Conservation (phyloP, 2,113 vertebrate genomes). For the Phrynosoma blainvillii region DNA sequence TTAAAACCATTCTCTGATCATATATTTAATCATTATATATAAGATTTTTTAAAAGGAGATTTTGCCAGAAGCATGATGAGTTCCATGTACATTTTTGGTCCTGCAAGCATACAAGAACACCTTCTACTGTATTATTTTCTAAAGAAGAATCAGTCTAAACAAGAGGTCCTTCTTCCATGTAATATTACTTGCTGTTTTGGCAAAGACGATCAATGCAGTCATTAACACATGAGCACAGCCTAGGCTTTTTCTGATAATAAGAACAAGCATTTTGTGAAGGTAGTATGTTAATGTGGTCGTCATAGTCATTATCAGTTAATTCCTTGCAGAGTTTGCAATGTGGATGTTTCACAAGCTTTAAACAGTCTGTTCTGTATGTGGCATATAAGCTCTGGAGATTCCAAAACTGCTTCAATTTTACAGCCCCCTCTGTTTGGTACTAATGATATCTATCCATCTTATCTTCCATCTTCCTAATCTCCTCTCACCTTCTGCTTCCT, state of each 20-base stretch:
- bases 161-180: constrained; percentile 37
- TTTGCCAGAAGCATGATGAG: not conserved
- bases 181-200: not conserved
- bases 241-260: constrained; percentile 27
- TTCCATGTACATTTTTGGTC: constrained; percentile 19
- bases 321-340: constrained; percentile 25
- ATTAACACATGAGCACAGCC: constrained; percentile 39
- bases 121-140: constrained; percentile 30
- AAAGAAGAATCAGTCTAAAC: constrained; percentile 1
- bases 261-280: constrained; percentile 40
- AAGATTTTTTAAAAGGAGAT: not conserved
- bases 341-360: not conserved
- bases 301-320: not conserved
- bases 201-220: constrained; percentile 10
- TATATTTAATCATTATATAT: not conserved
- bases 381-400: not conserved
- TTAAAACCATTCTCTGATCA: not conserved
- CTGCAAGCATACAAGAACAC: not conserved
- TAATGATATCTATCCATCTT: constrained; percentile 43
- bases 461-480: constrained; percentile 7
- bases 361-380: not conserved
- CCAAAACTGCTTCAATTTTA: not conserved
- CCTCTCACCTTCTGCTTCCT: constrained; percentile 28
- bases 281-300: constrained; percentile 24
- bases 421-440: not conserved